Evolutionary conservation across 2,797 vertebrate species (phyloP).

Genomic region (Pseudomugil gertrudae): DNA sequence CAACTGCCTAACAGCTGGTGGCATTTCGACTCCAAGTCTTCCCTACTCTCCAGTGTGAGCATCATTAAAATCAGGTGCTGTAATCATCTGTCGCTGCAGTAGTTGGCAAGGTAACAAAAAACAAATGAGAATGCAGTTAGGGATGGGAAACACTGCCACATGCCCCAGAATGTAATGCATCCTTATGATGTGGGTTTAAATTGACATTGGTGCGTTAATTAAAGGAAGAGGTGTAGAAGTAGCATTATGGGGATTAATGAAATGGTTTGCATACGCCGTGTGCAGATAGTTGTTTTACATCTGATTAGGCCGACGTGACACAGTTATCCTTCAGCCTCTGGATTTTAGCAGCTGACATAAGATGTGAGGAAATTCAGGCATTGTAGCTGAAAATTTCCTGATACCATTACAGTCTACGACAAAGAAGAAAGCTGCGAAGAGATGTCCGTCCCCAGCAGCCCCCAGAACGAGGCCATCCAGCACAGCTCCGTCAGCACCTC

Average conservation of each 20-base stretch:
- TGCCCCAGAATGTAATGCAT: constrained; percentile 81
- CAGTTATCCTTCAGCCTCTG: constrained; percentile 33
- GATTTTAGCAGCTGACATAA: constrained; percentile 27
- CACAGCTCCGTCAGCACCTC: constrained; percentile 99
- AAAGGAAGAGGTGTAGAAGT: constrained; percentile 74
- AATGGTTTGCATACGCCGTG: constrained; percentile 62
- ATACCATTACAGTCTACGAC: constrained; percentile 76
- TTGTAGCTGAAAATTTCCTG: not conserved
- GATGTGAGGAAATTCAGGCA: constrained; percentile 1
- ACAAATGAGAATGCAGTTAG: constrained; percentile 84
- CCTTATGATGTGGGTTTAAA: constrained; percentile 87
- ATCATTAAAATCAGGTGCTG: constrained; percentile 89
- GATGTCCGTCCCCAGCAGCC: constrained; percentile 93
- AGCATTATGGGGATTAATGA: constrained; percentile 78
- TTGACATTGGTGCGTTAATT: constrained; percentile 86
- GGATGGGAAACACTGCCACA: constrained; percentile 79
- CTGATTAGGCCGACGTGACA: constrained; percentile 50
- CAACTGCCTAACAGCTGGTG: constrained; percentile 88
- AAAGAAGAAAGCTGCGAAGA: constrained; percentile 97
- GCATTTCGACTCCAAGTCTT: constrained; percentile 89
- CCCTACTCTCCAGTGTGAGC: constrained; percentile 85
- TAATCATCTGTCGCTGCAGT: constrained; percentile 86
- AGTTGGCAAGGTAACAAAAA: constrained; percentile 86
- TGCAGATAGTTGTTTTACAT: constrained; percentile 66
- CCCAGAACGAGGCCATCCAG: constrained; percentile 94